Base-by-base conservation (phyloP, 2,797 vertebrate species). In the Notoglanidium macrostoma region DNA sequence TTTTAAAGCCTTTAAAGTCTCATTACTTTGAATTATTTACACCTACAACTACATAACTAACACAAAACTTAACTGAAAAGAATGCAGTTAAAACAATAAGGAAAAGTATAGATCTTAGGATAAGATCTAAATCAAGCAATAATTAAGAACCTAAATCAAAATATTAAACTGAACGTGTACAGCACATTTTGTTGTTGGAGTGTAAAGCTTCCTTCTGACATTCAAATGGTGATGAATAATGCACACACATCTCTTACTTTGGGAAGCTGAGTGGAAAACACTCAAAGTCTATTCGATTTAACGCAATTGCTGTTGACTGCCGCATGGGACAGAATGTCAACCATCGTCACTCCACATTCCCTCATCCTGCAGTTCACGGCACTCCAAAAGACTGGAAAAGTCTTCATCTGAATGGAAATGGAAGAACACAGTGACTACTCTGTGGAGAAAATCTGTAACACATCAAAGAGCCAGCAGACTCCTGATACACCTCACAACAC, bases 261-360 rank as follows among this genome's bases (percentile, higher is more conserved):
- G 94, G 95, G 94, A 96, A 95, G 94, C 96, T 95, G 95, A 95
- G 96, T 96, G 95, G 96, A 97, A 95, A 95, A 95, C 94, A 96
- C 95, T 96, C 95, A 92, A 93, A 95, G 93, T 93, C 91, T 91
- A 89, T 92, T 94, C 89, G 90, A 92, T 92, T 94, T 93, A 95
- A 93, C 90, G 21, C 90, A 91, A 89, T 90, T 92, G 88, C 91
- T 74, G 89, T 72, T 57, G 73, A 91, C 89, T 91, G 89, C 92
- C 93, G 93, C 86, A 7, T 90, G 90, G 95, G 93, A 89, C 87
- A 90, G 84, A 88, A 91, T 93, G 94, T 95, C 93, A 94, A 88
- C 90, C 87, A 89, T 54, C 85, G 83, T 91, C 17, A 0, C 80
- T 92, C 87, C 86, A 93, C 76, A 86, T 86, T 89, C 89, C 90